Evolutionary conservation across 2,797 vertebrate genomes (phyloP).

Genomic region (Melanotaenia nigrans): DNA sequence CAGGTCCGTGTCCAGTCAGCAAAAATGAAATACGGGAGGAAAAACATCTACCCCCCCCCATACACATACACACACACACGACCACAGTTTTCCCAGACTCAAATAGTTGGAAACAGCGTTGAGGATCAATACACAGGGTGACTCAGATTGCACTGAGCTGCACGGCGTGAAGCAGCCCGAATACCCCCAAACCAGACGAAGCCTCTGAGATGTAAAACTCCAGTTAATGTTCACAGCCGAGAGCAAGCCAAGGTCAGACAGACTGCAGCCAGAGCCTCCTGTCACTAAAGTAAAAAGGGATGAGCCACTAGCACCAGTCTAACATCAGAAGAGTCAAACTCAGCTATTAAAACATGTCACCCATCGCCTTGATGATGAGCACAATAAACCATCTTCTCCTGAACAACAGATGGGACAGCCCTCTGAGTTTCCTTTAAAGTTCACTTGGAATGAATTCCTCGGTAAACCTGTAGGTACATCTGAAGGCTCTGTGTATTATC

Average conservation of each 20-base stretch:
- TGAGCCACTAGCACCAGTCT: slow-evolving; percentile 2
- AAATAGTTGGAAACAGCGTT: slow-evolving; percentile 56
- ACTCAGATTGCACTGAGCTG: slow-evolving; percentile 57
- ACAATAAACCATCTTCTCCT: background rate
- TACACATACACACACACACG: slow-evolving; percentile 22
- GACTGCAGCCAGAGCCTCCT: slow-evolving; percentile 21
- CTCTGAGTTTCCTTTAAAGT: too few relatives aligned
- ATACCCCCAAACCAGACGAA: slow-evolving; percentile 47
- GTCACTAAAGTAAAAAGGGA: slow-evolving; percentile 26
- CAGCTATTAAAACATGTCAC: slow-evolving; percentile 21
- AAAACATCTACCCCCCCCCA: slow-evolving; percentile 21
- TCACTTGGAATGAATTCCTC: too few relatives aligned
- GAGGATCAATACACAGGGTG: slow-evolving; percentile 63
- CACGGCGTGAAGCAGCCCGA: slow-evolving; percentile 43
- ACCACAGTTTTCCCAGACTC: slow-evolving; percentile 28
- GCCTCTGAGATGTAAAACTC: slow-evolving; percentile 32
- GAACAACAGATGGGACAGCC: too few relatives aligned
- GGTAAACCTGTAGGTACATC: background rate
- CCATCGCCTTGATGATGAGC: slow-evolving; percentile 9
- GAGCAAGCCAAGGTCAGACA: slow-evolving; percentile 44
- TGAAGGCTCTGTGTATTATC: background rate
- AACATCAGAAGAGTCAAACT: slow-evolving; percentile 6
- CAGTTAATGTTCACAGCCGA: slow-evolving; percentile 30
- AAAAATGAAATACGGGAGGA: slow-evolving; percentile 44
- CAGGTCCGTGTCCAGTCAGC: slow-evolving; percentile 63